Conservation (phyloP, 2,113 vertebrate genomes). For the Lucifuga dentata region DNA sequence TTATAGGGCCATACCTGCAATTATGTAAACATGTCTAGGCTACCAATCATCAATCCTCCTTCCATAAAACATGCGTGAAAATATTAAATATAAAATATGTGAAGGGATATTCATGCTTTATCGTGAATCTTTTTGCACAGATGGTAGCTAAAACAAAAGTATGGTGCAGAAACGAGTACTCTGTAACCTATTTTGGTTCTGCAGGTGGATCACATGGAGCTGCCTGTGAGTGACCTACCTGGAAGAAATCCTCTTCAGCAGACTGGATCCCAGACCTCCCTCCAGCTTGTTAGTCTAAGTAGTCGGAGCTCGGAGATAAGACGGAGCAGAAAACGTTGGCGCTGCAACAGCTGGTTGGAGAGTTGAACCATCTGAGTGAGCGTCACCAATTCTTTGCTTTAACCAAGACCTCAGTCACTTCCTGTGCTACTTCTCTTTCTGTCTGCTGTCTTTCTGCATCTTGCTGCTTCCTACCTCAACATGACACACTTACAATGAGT, state of each 20-base stretch:
- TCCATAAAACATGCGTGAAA: no score
- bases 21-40: no score
- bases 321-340: conserved; percentile 42
- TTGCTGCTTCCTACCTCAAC: neutral
- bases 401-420: conserved; percentile 79
- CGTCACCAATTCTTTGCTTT: conserved; percentile 24
- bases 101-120: no score
- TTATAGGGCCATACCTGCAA: no score
- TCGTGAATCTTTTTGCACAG: no score
- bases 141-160: no score
- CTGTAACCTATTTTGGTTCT: neutral
- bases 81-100: no score
- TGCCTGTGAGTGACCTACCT: conserved; percentile 57
- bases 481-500: conserved; percentile 4
- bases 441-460: conserved; percentile 31
- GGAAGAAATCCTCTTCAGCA: conserved; percentile 73
- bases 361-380: conserved; percentile 10
- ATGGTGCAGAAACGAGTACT: no score
- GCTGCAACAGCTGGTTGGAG: conserved; percentile 6
- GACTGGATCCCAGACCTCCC: conserved; percentile 52
- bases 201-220: neutral
- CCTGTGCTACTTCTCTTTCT: conserved; percentile 83
- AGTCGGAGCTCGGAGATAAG: conserved; percentile 23
- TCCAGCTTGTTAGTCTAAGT: conserved; percentile 61
- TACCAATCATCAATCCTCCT: no score